Conservation (phyloP, 1,140 invertebrate genomes). For the Atopsyche davidsoni region DNA sequence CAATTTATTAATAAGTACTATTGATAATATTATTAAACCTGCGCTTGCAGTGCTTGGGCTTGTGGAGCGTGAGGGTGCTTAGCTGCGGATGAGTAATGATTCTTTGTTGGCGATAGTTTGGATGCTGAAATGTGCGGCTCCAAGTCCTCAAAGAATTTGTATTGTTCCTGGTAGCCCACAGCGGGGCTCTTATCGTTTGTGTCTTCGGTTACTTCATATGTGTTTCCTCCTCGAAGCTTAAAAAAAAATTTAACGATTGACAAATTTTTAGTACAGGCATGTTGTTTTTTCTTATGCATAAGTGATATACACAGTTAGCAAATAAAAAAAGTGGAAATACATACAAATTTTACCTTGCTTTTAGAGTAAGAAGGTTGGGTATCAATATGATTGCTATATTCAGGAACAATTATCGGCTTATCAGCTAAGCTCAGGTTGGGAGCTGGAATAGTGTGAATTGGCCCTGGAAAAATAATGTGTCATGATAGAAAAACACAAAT, state of each 20-base stretch:
- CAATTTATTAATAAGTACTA: too few relatives aligned
- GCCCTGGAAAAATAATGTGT: slow-evolving; percentile 51
- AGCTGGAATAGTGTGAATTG: slow-evolving; percentile 76
- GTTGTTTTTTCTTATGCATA: too few relatives aligned
- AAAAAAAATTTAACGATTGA: background rate
- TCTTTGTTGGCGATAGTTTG: slow-evolving; percentile 35
- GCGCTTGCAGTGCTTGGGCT: slow-evolving; percentile 15
- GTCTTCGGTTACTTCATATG: slow-evolving; percentile 45
- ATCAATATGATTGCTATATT: slow-evolving; percentile 19
- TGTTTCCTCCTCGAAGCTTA: slow-evolving; percentile 17
- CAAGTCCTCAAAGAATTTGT: slow-evolving; percentile 46
- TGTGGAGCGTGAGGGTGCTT: slow-evolving; percentile 31
- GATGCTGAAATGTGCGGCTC: slow-evolving; percentile 40
- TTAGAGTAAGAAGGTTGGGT: slow-evolving; percentile 1
- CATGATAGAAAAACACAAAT: too few relatives aligned
- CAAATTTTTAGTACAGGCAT: background rate
- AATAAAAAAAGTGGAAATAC: too few relatives aligned
- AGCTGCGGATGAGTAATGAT: slow-evolving; percentile 16
- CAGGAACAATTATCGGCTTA: slow-evolving; percentile 42
- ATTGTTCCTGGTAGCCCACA: slow-evolving; percentile 35
- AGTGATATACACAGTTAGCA: too few relatives aligned
- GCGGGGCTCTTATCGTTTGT: slow-evolving; percentile 41
- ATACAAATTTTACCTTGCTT: too few relatives aligned
- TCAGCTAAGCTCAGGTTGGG: slow-evolving; percentile 61
- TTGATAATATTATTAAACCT: too few relatives aligned